These are phyloP conservation scores for Ophraella communa DNA, from an alignment of 2,888 invertebrate species.

Conservation along the genomic window DNA sequence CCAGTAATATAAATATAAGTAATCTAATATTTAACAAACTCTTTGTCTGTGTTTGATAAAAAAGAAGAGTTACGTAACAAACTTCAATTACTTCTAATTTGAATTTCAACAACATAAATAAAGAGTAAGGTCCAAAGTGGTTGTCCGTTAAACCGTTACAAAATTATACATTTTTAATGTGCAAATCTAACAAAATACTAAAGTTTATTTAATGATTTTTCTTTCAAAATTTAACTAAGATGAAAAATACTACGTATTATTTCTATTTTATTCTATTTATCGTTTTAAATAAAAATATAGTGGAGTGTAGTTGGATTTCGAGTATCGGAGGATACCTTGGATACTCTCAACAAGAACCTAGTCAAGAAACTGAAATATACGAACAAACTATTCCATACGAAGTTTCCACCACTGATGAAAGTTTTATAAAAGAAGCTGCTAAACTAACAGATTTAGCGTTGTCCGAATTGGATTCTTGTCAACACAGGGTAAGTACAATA, in stretches of 20 bases:
- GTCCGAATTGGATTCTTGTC: conserved; percentile 68
- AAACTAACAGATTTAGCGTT: conserved; percentile 65
- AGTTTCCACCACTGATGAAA: conserved; percentile 65
- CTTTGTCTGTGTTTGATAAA: not conserved
- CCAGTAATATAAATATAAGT: no score
- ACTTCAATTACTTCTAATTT: not conserved
- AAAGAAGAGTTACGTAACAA: conserved; percentile 1
- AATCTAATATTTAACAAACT: not conserved
- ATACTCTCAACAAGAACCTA: conserved; percentile 30
- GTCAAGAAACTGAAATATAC: conserved; percentile 43
- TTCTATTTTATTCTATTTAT: conserved; percentile 1
- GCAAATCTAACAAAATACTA: not conserved
- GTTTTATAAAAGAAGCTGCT: conserved; percentile 68
- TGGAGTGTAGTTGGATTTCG: conserved; percentile 3
- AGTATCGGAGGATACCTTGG: conserved; percentile 46
- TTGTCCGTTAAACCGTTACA: conserved; percentile 2
- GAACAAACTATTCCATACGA: conserved; percentile 62
- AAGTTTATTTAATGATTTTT: not conserved
- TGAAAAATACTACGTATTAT: not conserved
- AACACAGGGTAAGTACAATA: conserved; percentile 63
- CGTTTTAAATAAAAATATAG: conserved; percentile 5
- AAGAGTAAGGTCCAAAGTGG: not conserved
- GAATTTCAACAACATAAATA: not conserved
- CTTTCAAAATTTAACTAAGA: not conserved
- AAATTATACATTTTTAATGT: not conserved